Evolutionary conservation across 2,797 vertebrate species (phyloP).

Genomic region (Poecile montanus): DNA sequence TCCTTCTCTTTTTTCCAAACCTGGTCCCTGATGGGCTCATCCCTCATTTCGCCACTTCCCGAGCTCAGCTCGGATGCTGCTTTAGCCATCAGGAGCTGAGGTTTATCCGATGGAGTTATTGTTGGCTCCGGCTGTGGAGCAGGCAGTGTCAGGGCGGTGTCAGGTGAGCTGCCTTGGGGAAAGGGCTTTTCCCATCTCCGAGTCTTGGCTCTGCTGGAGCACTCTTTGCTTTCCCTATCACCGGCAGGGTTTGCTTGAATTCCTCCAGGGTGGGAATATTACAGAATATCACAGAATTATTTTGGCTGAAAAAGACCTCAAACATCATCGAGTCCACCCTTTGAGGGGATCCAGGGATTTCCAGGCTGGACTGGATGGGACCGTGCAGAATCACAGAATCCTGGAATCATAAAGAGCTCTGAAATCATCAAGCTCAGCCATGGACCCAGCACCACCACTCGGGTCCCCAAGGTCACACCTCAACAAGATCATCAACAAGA

Average conservation of each 20-base stretch:
- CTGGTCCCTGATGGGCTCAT: not conserved
- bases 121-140: not conserved
- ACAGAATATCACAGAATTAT: not conserved
- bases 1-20: not conserved
- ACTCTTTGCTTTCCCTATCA: not conserved
- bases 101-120: not conserved
- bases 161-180: not conserved
- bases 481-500: no score
- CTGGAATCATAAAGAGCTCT: not conserved
- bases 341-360: not conserved
- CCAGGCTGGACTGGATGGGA: not conserved
- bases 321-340: accelerated
- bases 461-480: no score
- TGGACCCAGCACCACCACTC: not conserved
- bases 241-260: not conserved
- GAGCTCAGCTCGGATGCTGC: not conserved
- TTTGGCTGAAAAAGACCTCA: not conserved
- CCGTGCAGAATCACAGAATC: accelerated
- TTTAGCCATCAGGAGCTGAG: not conserved
- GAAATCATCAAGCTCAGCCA: no score
- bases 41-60: not conserved
- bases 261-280: not conserved
- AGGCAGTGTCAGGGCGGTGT: not conserved
- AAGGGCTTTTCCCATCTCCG: not conserved
- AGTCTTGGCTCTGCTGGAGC: not conserved